phyloP scores from a whole-genome alignment of 2,797 vertebrate genomes.

The Staurois parvus region DNA sequence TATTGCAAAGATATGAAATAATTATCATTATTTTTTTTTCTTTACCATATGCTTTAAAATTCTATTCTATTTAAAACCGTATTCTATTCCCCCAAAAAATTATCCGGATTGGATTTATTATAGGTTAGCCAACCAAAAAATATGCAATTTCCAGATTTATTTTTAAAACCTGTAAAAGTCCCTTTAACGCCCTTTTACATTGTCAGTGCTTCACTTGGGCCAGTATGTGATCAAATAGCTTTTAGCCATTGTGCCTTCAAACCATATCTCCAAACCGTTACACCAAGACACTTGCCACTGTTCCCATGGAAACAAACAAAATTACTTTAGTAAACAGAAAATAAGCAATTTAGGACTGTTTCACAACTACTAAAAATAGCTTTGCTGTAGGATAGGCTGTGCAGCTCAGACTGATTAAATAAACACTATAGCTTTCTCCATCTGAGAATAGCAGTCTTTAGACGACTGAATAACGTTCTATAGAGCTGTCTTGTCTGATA shows the following conservation, averaged over 20 bases:
- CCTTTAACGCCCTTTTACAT: neutral
- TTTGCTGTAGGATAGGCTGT: slow-evolving; percentile 73
- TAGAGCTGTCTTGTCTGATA: slow-evolving; percentile 40
- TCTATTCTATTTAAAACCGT: too few species aligned
- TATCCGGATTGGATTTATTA: too few species aligned
- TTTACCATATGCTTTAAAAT: too few species aligned
- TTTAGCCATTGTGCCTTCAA: slow-evolving; percentile 71
- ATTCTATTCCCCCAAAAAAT: too few species aligned
- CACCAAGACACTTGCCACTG: slow-evolving; percentile 73
- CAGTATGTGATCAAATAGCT: slow-evolving; percentile 49
- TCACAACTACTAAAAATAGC: slow-evolving; percentile 80
- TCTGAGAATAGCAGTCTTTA: slow-evolving; percentile 68
- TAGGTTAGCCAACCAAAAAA: too few species aligned
- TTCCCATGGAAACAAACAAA: slow-evolving; percentile 80
- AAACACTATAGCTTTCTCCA: slow-evolving; percentile 60
- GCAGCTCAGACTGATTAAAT: slow-evolving; percentile 72
- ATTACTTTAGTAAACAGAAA: slow-evolving; percentile 83
- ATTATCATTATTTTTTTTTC: too few species aligned
- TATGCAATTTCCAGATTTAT: too few species aligned
- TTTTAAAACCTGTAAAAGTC: too few species aligned
- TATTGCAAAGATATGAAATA: too few species aligned
- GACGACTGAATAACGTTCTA: slow-evolving; percentile 68
- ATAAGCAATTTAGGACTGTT: slow-evolving; percentile 81
- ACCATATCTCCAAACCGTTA: slow-evolving; percentile 78
- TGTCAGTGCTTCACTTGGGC: neutral